Evolutionary conservation across 2,797 vertebrate genomes (phyloP).

Genomic region (Pseudotriccus pelzelni): DNA sequence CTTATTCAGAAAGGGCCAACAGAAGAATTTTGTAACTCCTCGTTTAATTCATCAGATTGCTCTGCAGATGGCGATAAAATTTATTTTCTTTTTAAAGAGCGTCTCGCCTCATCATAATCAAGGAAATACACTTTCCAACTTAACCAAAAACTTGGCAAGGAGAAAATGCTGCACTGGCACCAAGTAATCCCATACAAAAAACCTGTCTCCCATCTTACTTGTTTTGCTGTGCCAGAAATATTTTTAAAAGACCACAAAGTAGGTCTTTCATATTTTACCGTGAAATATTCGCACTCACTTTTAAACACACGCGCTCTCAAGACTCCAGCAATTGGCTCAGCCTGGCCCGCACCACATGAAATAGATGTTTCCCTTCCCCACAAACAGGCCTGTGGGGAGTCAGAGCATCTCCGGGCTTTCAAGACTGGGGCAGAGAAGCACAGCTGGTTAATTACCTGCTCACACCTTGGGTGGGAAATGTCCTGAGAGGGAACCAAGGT

Average conservation of each 20-base stretch:
- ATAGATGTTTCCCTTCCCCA: background rate
- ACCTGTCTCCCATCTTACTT: constrained; percentile 27
- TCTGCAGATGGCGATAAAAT: constrained; percentile 51
- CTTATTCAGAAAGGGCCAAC: constrained; percentile 7
- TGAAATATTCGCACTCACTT: constrained; percentile 14
- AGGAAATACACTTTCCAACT: constrained; percentile 24
- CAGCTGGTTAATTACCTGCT: background rate
- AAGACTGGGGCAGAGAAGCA: background rate
- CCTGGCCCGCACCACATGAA: background rate
- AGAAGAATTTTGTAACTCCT: constrained; percentile 6
- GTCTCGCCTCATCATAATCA: constrained; percentile 46
- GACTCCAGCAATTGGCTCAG: background rate
- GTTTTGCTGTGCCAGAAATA: constrained; percentile 29
- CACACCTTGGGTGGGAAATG: background rate
- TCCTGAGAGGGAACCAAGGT: background rate
- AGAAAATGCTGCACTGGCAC: constrained; percentile 9
- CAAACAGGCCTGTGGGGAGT: background rate
- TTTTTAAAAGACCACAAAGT: constrained; percentile 54
- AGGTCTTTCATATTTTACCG: constrained; percentile 23
- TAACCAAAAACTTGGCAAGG: constrained; percentile 44
- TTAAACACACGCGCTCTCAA: background rate
- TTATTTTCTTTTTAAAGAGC: constrained; percentile 53
- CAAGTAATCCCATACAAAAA: constrained; percentile 43
- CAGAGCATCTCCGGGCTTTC: background rate
- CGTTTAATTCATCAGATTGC: constrained; percentile 42